Conservation (phyloP, 37 sponge, comb jelly and placozoan genomes). For the Oopsacas minuta region DNA sequence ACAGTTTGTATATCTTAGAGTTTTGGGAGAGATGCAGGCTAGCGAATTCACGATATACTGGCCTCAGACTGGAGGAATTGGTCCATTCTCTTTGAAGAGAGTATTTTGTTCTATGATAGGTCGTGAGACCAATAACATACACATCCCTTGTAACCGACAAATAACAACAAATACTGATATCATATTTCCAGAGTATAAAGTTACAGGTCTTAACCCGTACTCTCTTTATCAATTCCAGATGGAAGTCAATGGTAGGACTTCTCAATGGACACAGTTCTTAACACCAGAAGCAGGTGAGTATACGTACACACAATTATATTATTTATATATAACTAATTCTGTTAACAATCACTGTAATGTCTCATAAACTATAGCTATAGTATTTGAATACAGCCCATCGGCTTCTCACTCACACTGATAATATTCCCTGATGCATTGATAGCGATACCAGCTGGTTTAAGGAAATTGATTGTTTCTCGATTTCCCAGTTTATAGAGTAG, state of each 20-base stretch:
- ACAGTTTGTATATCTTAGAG: not conserved
- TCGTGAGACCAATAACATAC: not conserved
- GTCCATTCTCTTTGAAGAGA: not conserved
- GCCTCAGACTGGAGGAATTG: not conserved
- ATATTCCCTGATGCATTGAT: not conserved
- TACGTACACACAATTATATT: not conserved
- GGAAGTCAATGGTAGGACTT: not conserved
- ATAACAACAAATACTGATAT: not conserved
- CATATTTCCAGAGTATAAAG: not conserved
- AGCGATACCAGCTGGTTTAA: not conserved
- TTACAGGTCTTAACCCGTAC: not conserved
- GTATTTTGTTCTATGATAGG: not conserved
- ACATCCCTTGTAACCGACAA: not conserved
- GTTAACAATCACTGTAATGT: too few species aligned
- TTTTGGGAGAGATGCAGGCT: not conserved
- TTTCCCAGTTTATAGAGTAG: not conserved
- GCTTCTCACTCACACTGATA: not conserved
- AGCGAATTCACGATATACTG: not conserved
- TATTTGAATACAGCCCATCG: not conserved
- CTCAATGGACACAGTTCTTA: not conserved
- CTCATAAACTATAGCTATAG: not conserved
- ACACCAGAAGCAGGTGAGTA: not conserved
- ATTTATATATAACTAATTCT: too few species aligned
- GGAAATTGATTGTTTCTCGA: not conserved
- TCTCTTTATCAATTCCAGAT: not conserved